Conservation (phyloP, 1,140 invertebrate species). For the Zaprionus camerounensis region DNA sequence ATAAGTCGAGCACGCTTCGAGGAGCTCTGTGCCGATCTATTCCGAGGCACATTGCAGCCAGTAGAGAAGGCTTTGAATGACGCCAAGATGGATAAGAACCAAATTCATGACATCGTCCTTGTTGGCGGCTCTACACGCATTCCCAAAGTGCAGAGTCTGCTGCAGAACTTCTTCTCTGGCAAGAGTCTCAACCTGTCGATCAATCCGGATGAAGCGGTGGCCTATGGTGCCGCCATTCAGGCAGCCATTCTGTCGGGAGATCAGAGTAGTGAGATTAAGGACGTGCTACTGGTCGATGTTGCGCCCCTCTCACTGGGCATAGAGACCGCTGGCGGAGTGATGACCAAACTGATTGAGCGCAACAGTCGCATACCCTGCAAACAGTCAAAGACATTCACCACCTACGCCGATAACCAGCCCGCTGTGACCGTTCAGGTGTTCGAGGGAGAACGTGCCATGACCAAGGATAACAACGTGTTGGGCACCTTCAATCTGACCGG, state of each 20-base stretch:
- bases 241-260: slow-evolving; percentile 90
- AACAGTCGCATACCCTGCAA: slow-evolving; percentile 88
- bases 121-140: slow-evolving; percentile 88
- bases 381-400: slow-evolving; percentile 87
- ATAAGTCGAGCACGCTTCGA: slow-evolving; percentile 94
- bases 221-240: slow-evolving; percentile 90
- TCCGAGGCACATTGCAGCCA: slow-evolving; percentile 88
- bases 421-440: slow-evolving; percentile 88
- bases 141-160: slow-evolving; percentile 87
- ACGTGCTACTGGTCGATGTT: slow-evolving; percentile 86
- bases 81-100: slow-evolving; percentile 89
- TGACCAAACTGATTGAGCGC: slow-evolving; percentile 88
- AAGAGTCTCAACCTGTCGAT: slow-evolving; percentile 89
- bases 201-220: slow-evolving; percentile 91
- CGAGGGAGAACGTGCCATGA: slow-evolving; percentile 89
- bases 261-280: slow-evolving; percentile 90
- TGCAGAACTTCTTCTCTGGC: slow-evolving; percentile 87
- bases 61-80: slow-evolving; percentile 90
- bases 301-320: slow-evolving; percentile 86
- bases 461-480: slow-evolving; percentile 90
- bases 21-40: slow-evolving; percentile 93
- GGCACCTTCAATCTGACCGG: slow-evolving; percentile 91
- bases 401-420: slow-evolving; percentile 89
- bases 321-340: slow-evolving; percentile 86
- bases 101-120: slow-evolving; percentile 87